Evolutionary conservation across 2,113 vertebrate species (phyloP).

Genomic region (Crotophaga sulcirostris): DNA sequence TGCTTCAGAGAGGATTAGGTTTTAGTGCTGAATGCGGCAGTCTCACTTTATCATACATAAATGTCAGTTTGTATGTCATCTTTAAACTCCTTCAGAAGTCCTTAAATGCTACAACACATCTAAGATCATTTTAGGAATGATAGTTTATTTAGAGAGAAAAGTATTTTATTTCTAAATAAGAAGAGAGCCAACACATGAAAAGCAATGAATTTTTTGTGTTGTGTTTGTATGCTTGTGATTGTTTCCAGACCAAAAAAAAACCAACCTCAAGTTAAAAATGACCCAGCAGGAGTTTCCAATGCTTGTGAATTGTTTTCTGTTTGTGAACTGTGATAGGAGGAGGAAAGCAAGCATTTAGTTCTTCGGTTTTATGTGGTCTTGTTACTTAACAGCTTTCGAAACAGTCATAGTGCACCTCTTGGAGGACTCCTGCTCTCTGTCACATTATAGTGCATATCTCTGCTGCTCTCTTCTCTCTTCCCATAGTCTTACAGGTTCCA

Average conservation of each 20-base stretch:
- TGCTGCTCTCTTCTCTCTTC: neutral
- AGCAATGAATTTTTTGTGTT: neutral
- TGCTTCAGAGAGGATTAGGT: neutral
- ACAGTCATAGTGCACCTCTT: neutral
- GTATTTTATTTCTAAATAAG: neutral
- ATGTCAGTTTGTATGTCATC: neutral
- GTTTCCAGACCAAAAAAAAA: neutral
- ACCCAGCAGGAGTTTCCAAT: neutral
- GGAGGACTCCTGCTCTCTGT: neutral
- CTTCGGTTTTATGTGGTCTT: neutral
- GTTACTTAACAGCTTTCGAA: neutral
- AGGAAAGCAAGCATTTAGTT: neutral
- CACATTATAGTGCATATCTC: fast-evolving
- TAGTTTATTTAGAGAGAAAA: neutral
- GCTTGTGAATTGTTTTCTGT: neutral
- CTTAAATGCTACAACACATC: neutral
- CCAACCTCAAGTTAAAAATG: neutral
- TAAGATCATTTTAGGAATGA: neutral
- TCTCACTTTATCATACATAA: neutral
- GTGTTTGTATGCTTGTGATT: neutral
- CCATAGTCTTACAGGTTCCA: neutral
- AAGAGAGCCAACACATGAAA: neutral
- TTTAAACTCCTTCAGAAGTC: neutral
- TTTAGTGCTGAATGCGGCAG: neutral
- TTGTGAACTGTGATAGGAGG: neutral